Evolutionary conservation across 2,113 vertebrate genomes (phyloP), one percentile per base, ranked within the genome.

Genomic region (Seriola aureovittata): DNA sequence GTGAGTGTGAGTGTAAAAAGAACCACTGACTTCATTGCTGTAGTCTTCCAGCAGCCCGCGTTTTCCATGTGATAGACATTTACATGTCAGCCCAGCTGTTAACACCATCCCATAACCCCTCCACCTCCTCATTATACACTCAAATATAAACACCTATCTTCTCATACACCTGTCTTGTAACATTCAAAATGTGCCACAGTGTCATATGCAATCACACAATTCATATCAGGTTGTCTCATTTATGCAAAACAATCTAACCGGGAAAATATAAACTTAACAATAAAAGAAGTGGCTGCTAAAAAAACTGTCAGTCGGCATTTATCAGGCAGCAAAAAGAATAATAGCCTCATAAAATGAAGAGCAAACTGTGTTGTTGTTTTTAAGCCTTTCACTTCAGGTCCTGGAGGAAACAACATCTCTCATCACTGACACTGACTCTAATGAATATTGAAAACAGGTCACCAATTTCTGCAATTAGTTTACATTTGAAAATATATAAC

Each of bases 41-140:
- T n/a, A 29, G 52, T 59, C 58, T 75, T 74, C 46, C 46, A 76
- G n/a, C 71, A 34, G 66, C 48, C 48, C 40, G 8, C 48, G 55
- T 32, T 25, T 63, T 76, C 32, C n/a, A n/a, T 32, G 68, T 70
- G 42, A 80, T 10, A 62, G 54, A 71, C 69, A 25, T 62, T 76
- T 73, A 80, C 74, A 85, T 46, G 63, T 70, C 48, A 73, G 70
- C 58, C 4, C 62, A 77, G 71, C 84, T 73, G 80, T 25, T 68
- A 68, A 75, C 44, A 62, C 11, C 13, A 62, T 54, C 57, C 52
- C 36, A 52, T 74, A 73, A 82, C 58, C 50, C 13, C 17, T 48
- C 60, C 54, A 66, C 42, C 44, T 23, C 46, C 44, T 71, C 71
- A 57, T 75, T 80, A 78, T 32, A 40, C 57, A 67, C 38, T 63